Percentiles rank a stretch among this genome's conserved stretches.
Evolutionary conservation across 1,140 invertebrate species (phyloP).

Genomic region (Sinella curviseta): DNA sequence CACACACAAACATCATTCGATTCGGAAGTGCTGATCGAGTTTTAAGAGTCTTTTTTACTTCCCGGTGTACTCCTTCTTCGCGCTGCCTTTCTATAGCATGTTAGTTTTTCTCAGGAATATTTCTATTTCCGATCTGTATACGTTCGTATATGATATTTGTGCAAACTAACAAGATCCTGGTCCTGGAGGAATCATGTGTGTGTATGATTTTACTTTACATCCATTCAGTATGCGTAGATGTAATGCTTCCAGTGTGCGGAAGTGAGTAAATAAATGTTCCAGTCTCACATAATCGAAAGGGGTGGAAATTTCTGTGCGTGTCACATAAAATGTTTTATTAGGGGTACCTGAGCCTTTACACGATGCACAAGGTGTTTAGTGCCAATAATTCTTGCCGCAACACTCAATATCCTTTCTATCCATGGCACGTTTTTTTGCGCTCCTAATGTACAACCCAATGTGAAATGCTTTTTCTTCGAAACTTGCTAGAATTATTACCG

Average conservation of each 20-base stretch:
- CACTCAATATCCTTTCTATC: too few relatives aligned
- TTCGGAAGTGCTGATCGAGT: neutral
- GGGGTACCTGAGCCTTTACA: too few relatives aligned
- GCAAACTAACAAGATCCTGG: neutral
- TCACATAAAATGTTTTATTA: neutral
- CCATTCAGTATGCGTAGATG: too few relatives aligned
- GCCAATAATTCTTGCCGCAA: too few relatives aligned
- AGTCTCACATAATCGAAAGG: neutral
- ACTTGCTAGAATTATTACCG: too few relatives aligned
- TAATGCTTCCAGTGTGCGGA: too few relatives aligned
- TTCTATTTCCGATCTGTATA: neutral
- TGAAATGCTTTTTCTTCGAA: too few relatives aligned
- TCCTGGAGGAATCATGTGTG: too few relatives aligned
- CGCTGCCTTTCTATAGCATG: neutral
- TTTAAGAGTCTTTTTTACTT: neutral
- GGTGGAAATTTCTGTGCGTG: neutral
- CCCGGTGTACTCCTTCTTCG: neutral
- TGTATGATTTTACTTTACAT: too few relatives aligned
- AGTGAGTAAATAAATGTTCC: neutral
- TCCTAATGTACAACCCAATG: too few relatives aligned
- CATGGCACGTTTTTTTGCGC: too few relatives aligned
- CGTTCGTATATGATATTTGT: neutral
- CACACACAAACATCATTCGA: neutral
- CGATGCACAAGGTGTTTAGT: too few relatives aligned
- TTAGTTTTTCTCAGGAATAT: neutral